Base-by-base conservation (phyloP, 2,797 vertebrate genomes). In the Phaenicophaeus curvirostris region DNA sequence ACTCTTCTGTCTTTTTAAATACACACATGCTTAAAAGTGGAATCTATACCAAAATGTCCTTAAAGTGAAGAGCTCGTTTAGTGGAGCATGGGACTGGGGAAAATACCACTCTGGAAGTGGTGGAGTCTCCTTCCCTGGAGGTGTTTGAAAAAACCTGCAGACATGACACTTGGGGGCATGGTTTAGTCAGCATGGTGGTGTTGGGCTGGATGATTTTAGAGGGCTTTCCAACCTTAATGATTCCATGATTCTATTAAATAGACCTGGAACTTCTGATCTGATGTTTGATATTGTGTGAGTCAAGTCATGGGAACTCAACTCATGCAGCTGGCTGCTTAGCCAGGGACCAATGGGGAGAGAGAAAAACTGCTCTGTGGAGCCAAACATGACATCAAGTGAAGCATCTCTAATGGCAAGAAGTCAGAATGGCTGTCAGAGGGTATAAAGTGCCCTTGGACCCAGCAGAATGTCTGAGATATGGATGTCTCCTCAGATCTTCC, bases 401-500 rank as follows among this genome's bases (percentile, higher is more conserved):
- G 46, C 65, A 39, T 66, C 54, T 65, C 16, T 28, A 58, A 31
- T 15, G 27, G 30, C n/a, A 27, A 19, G 41, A 66, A 55, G n/a
- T 54, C 20, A 30, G 14, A 42, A 73, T 31, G 27, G 21, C 48
- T 95, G 74, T 65, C 75, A 90, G 74, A 20, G 3, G 23, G 50
- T 16, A 89, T 31, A 85, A 95, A 92, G 46, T 63, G 53, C 42
- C 18, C 28, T 62, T 62, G 85, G 75, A 13, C 57, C 57, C 46
- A 55, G 54, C 0, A 58, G 71, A 68, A 48, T 5, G 63, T 54
- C 86, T 54, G 77, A 65, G 68, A 25, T 54, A 50, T 65, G 25
- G 48, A n/a, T 54, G 72, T 68, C 90, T 92, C 85, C 83, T 91
- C 85, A 89, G 54, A 65, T 18, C 89, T 95, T 95, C 88, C 88